Evolutionary conservation across 2,113 vertebrate species (phyloP), one percentile per base, ranked within the genome.

Genomic region (Chloebia gouldiae): DNA sequence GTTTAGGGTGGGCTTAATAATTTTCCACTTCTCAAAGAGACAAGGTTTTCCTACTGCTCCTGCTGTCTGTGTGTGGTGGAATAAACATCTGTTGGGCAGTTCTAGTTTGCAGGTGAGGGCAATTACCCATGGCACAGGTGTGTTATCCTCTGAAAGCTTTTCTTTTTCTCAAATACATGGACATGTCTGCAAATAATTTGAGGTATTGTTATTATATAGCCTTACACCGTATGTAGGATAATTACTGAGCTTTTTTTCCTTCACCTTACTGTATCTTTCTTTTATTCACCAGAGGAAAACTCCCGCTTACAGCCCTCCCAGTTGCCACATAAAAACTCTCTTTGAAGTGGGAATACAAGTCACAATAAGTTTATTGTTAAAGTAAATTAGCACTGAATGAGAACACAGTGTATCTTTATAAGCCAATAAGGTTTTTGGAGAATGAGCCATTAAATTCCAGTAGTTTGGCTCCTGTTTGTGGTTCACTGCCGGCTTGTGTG

Each of bases 91-190:
- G 97, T 93, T 94, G 90, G 96, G 88, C 96, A 96, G 94, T 91
- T 95, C 94, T 96, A 72, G 89, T 97, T 96, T 97, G 94, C 95
- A 94, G 96, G 96, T 15, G 63, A 96, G 96, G 95, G 95, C 96
- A 98, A 97, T 98, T 97, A 98, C 89, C 96, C 95, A 0, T 96
- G 96, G 93, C 97, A 97, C 97, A 98, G 98, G 98, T 98, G 98
- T 96, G 97, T 91, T 96, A 89, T 93, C 95, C 95, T 96, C 95
- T 57, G 92, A 84, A 96, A 95, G 85, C 75, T 96, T 95, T 97
- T 94, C 94, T 97, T 96, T 97, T 93, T 95, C 95, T 96, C 97
- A 93, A 96, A 97, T 95, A 64, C 37, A 88, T 92, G 93, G 96
- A 97, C 96, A 88, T 51, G 96, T 88, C 97, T 98, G 96, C 97